Evolutionary conservation across 2,113 vertebrate genomes (phyloP).

Genomic region (Oncorhynchus clarkii): DNA sequence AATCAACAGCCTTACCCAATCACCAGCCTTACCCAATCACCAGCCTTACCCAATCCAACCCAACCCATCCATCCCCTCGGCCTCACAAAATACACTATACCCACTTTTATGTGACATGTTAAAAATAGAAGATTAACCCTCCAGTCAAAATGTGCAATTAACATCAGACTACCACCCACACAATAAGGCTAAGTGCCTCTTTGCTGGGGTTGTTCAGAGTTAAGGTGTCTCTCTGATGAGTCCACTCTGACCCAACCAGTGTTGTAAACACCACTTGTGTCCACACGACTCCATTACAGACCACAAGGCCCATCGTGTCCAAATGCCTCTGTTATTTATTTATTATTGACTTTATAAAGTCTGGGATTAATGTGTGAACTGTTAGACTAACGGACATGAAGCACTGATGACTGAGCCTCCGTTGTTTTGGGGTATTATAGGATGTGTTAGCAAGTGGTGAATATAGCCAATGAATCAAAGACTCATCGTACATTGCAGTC

Average conservation of each 20-base stretch:
- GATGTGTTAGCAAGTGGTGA: no score
- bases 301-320: not conserved
- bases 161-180: constrained; percentile 39
- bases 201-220: not conserved
- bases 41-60: constrained; percentile 26
- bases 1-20: no score
- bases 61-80: not conserved
- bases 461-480: no score
- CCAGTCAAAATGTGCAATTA: constrained; percentile 58
- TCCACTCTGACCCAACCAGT: no score
- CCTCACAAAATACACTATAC: not conserved
- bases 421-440: no score
- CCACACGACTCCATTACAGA: not conserved
- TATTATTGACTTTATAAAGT: no score
- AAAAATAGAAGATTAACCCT: constrained; percentile 49
- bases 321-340: not conserved
- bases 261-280: not conserved
- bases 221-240: no score
- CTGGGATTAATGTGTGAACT: no score
- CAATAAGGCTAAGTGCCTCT: constrained; percentile 25
- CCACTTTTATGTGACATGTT: constrained; percentile 4
- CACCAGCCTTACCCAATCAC: no score
- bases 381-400: no score
- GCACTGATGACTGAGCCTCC: no score
- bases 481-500: no score